These are phyloP conservation scores for Chromoteleia sp. DNA, from an alignment of 2,888 invertebrate genomes.

Conservation along the genomic window DNA sequence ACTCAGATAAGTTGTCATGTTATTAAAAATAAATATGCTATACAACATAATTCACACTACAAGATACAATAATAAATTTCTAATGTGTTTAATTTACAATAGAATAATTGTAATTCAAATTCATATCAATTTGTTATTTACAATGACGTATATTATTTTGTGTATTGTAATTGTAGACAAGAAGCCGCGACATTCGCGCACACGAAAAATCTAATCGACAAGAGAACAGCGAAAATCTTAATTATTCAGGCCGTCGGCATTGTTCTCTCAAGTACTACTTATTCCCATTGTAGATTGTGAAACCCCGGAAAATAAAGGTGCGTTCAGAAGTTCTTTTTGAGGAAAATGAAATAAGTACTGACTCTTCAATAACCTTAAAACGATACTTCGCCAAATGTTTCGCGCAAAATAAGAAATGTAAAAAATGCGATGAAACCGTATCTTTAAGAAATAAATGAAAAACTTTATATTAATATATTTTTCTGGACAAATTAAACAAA, in stretches of 20 bases:
- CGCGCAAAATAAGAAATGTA: neutral
- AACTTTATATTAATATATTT: too few species aligned
- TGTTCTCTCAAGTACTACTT: constrained; percentile 36
- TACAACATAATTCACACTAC: too few species aligned
- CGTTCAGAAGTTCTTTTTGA: constrained; percentile 2
- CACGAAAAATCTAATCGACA: constrained; percentile 3
- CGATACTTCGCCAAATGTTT: neutral
- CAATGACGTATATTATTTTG: too few species aligned
- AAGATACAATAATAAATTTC: too few species aligned
- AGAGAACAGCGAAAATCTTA: constrained; percentile 28
- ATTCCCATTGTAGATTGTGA: constrained; percentile 16
- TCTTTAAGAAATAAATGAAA: neutral
- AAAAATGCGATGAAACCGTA: neutral
- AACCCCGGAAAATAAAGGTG: constrained; percentile 2
- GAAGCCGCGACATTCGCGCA: neutral
- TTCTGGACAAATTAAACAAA: too few species aligned
- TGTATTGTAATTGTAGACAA: too few species aligned
- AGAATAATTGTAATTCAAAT: too few species aligned
- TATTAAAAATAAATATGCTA: too few species aligned
- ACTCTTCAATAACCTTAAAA: neutral
- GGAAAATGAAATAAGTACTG: constrained; percentile 7
- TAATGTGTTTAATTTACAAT: too few species aligned
- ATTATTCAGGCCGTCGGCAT: constrained; percentile 22
- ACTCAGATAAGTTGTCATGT: too few species aligned
- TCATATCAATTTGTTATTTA: too few species aligned